A percentile compares a stretch with the other conserved stretches of the same genome.
phyloP scores from a whole-genome alignment of 2,888 invertebrate species.

The Drosophila rellima region DNA sequence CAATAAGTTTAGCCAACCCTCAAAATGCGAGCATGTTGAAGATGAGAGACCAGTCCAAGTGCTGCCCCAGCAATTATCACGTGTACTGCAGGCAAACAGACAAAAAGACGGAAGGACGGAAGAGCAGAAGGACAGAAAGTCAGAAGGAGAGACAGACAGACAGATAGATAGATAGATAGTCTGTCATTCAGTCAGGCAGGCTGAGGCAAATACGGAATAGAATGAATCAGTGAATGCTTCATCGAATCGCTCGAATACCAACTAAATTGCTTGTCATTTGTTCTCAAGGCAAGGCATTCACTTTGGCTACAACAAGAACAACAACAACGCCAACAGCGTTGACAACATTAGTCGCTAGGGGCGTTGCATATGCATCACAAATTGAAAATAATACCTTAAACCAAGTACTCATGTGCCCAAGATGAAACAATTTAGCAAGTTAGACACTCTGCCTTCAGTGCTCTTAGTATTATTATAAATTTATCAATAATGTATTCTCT shows the following conservation, averaged over 20 bases:
- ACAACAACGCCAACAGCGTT: neutral
- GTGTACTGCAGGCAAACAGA: conserved; percentile 34
- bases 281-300: conserved; percentile 25
- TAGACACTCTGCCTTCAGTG: no score
- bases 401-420: neutral
- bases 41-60: conserved; percentile 19
- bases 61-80: conserved; percentile 67
- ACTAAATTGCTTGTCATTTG: conserved; percentile 62
- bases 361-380: conserved; percentile 25
- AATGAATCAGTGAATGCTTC: conserved; percentile 56
- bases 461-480: no score
- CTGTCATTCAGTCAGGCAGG: conserved; percentile 3
- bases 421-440: no score
- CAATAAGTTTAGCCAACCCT: conserved; percentile 60
- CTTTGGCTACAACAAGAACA: conserved; percentile 7
- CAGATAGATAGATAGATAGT: neutral
- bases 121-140: no score
- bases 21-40: neutral
- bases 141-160: neutral
- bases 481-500: no score
- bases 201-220: conserved; percentile 18
- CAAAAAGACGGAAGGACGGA: neutral
- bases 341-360: conserved; percentile 1
- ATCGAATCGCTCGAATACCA: conserved; percentile 60
- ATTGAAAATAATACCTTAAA: conserved; percentile 44